phyloP scores from a whole-genome alignment of 2,888 invertebrate genomes.

The Hoplodrina blanda region DNA sequence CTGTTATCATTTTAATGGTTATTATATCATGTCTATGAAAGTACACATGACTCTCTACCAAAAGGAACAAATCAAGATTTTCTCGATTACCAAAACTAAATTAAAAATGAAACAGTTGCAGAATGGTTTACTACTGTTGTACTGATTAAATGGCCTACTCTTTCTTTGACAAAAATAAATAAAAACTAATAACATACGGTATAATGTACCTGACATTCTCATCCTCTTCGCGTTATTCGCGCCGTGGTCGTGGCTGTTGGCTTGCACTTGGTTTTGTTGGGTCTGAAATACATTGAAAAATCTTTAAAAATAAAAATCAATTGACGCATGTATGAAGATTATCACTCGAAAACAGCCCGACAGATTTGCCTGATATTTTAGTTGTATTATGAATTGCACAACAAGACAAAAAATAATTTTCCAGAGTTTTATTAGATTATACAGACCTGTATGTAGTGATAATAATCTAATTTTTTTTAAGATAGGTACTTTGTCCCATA shows the following conservation, averaged over 20 bases:
- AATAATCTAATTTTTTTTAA: too few relatives aligned
- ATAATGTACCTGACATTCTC: slow-evolving; percentile 85
- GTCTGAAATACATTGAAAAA: slow-evolving; percentile 75
- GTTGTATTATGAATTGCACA: too few relatives aligned
- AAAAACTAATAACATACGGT: slow-evolving; percentile 53
- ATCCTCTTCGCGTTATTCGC: slow-evolving; percentile 89
- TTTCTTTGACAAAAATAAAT: slow-evolving; percentile 41
- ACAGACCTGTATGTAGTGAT: too few relatives aligned
- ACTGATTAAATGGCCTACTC: slow-evolving; percentile 4
- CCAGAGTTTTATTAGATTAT: too few relatives aligned
- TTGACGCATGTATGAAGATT: too few relatives aligned
- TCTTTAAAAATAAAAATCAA: neutral
- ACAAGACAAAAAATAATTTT: too few relatives aligned
- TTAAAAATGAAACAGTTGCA: neutral
- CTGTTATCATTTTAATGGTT: too few relatives aligned
- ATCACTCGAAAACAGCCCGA: too few relatives aligned
- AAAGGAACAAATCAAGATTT: neutral
- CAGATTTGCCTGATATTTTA: too few relatives aligned
- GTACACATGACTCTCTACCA: neutral
- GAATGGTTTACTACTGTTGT: neutral
- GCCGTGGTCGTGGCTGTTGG: slow-evolving; percentile 89
- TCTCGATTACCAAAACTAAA: neutral
- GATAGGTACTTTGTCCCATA: too few relatives aligned
- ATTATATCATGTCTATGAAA: too few relatives aligned
- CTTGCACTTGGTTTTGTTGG: slow-evolving; percentile 88